These are phyloP conservation scores for Oligia strigilis DNA, from an alignment of 2,888 invertebrate species.

Conservation along the genomic window DNA sequence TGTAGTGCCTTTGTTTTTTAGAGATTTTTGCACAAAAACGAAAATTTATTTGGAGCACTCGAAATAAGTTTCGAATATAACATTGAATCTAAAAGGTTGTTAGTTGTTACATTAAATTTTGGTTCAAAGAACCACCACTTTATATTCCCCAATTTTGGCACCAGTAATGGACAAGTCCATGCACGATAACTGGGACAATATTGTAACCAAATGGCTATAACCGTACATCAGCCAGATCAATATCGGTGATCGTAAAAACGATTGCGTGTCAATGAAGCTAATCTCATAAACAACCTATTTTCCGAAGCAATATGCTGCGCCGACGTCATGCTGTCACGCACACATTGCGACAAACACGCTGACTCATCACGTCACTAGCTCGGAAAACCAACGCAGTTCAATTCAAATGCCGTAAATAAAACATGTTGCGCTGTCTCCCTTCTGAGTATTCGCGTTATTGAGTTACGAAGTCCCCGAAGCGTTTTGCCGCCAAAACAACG, in stretches of 20 bases:
- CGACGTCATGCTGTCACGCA: constrained; percentile 78
- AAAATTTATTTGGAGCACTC: not conserved
- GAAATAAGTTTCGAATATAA: not conserved
- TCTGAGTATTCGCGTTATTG: constrained; percentile 88
- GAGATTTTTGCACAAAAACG: not conserved
- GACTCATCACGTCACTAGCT: constrained; percentile 73
- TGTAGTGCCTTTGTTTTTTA: too few relatives aligned
- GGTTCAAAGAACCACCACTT: not conserved
- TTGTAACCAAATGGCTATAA: constrained; percentile 32
- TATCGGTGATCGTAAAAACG: constrained; percentile 56
- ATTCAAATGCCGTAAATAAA: constrained; percentile 90
- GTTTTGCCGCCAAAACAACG: constrained; percentile 91
- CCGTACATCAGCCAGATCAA: constrained; percentile 50
- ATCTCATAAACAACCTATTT: constrained; percentile 74
- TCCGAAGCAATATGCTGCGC: constrained; percentile 72
- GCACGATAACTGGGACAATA: constrained; percentile 38
- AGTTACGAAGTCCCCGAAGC: constrained; percentile 90
- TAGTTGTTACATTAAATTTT: constrained; percentile 1
- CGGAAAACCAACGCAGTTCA: constrained; percentile 84
- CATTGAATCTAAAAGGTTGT: not conserved
- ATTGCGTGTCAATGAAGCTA: constrained; percentile 76
- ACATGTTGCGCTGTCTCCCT: constrained; percentile 87
- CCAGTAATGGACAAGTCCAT: constrained; percentile 23
- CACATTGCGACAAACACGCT: constrained; percentile 77
- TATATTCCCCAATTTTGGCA: constrained; percentile 3